A percentile compares a stretch with the other conserved stretches of the same genome.
Evolutionary conservation across 2,888 invertebrate species (phyloP).

Genomic region (Philopedon plagiatum): DNA sequence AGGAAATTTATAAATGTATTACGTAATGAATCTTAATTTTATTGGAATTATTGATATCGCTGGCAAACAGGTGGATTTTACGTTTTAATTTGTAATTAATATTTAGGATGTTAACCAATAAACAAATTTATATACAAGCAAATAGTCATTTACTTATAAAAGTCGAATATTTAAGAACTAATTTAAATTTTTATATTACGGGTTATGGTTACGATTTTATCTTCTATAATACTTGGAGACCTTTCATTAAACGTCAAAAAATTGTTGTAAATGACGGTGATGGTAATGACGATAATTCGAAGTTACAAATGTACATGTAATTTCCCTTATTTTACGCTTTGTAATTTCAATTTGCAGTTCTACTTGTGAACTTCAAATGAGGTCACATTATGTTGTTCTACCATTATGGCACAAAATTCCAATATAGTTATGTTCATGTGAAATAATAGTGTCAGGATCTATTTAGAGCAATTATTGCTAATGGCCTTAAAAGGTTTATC

Average conservation of each 20-base stretch:
- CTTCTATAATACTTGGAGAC: background rate
- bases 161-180: background rate
- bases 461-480: too few relatives aligned
- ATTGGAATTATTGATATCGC: background rate
- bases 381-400: too few relatives aligned
- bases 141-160: background rate
- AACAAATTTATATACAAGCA: background rate
- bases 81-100: constrained; percentile 3
- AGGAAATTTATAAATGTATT: background rate
- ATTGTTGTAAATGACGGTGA: too few relatives aligned
- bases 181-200: background rate
- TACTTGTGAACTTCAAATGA: too few relatives aligned
- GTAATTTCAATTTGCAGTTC: too few relatives aligned
- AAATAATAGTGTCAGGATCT: too few relatives aligned
- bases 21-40: background rate
- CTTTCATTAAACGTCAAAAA: background rate
- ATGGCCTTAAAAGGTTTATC: too few relatives aligned
- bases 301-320: too few relatives aligned
- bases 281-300: too few relatives aligned
- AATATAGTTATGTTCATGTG: too few relatives aligned
- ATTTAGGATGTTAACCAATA: background rate
- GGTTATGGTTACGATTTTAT: background rate
- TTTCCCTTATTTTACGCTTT: too few relatives aligned
- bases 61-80: background rate
- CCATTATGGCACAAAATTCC: too few relatives aligned